These are phyloP conservation scores for Aphodius granarius DNA, from an alignment of 2,888 invertebrate species.

Conservation along the genomic window DNA sequence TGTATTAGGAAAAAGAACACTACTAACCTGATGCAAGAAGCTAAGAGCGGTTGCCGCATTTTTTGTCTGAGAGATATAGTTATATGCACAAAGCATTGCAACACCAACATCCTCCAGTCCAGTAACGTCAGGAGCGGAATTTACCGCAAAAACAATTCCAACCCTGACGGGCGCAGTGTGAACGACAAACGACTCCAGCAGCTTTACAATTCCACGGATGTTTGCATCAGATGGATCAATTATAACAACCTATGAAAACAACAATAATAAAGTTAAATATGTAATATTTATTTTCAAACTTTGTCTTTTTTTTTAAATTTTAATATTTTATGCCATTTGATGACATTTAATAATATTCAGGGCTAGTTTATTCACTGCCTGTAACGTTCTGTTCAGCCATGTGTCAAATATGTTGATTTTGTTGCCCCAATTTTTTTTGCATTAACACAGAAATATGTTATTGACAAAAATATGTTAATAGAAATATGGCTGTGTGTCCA, in stretches of 20 bases:
- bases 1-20: too few relatives aligned
- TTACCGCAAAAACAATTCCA: slow-evolving; percentile 80
- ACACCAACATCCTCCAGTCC: slow-evolving; percentile 74
- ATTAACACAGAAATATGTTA: too few relatives aligned
- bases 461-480: too few relatives aligned
- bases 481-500: too few relatives aligned
- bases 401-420: too few relatives aligned
- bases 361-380: too few relatives aligned
- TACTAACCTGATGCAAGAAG: slow-evolving; percentile 56
- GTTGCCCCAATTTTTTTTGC: too few relatives aligned
- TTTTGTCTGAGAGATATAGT: slow-evolving; percentile 81
- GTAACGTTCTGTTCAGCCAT: too few relatives aligned
- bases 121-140: slow-evolving; percentile 58
- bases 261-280: slow-evolving; percentile 20
- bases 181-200: slow-evolving; percentile 87
- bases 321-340: too few relatives aligned
- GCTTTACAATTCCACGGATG: slow-evolving; percentile 74
- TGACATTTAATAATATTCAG: too few relatives aligned
- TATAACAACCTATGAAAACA: slow-evolving; percentile 71
- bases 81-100: slow-evolving; percentile 85
- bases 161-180: slow-evolving; percentile 90
- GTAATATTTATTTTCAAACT: too few relatives aligned
- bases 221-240: slow-evolving; percentile 78
- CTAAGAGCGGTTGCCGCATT: slow-evolving; percentile 76
- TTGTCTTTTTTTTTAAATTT: too few relatives aligned